These are phyloP conservation scores for Bugulina stolonifera DNA, from an alignment of 2,888 invertebrate genomes.

Conservation along the genomic window DNA sequence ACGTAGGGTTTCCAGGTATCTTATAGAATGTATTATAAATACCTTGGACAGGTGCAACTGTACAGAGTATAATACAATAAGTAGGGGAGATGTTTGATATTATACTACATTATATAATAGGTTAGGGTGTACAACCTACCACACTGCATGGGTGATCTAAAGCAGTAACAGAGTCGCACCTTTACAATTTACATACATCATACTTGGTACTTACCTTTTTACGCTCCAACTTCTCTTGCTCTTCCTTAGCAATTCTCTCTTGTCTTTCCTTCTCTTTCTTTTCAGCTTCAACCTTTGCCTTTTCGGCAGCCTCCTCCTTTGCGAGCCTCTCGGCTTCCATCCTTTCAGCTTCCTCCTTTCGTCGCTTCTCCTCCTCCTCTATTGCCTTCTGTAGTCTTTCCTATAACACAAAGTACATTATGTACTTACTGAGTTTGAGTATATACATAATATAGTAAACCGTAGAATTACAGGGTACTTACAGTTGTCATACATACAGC, in stretches of 20 bases:
- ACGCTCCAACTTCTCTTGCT: constrained; percentile 78
- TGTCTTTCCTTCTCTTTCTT: constrained; percentile 73
- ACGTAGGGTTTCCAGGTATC: no score
- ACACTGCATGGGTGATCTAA: no score
- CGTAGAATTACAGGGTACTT: neutral
- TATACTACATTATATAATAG: no score
- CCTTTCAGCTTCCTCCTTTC: constrained; percentile 64
- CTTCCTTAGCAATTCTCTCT: constrained; percentile 75
- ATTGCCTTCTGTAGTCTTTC: constrained; percentile 59
- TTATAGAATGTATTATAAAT: no score
- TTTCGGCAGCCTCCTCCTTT: constrained; percentile 69
- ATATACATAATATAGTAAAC: neutral
- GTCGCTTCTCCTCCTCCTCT: constrained; percentile 61
- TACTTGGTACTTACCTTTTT: constrained; percentile 62
- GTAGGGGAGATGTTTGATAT: no score
- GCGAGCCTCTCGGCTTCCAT: constrained; percentile 43
- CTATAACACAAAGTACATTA: neutral
- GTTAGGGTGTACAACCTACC: no score
- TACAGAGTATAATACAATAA: no score
- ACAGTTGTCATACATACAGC: no score
- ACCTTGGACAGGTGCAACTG: no score
- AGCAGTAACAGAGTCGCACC: no score
- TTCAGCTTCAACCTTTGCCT: constrained; percentile 52
- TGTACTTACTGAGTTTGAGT: neutral
- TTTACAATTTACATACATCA: no score